Percentiles rank a stretch among this genome's conserved stretches.
Conservation (phyloP, 2,888 invertebrate species). For the Lordiphosa fenestrarum region DNA sequence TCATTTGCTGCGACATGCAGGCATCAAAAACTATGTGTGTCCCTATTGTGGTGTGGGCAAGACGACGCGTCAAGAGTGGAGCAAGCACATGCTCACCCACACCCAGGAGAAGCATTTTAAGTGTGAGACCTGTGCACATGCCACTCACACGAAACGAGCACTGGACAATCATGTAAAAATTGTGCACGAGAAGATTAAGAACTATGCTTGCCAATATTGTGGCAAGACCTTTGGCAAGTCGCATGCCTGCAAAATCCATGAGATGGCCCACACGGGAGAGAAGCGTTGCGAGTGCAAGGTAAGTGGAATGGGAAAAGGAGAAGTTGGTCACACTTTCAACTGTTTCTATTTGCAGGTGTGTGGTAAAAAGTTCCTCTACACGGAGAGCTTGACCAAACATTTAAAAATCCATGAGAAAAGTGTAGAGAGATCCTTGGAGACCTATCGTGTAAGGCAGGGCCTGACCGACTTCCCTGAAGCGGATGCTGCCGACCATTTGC, state of each 20-base stretch:
- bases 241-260: slow-evolving; percentile 77
- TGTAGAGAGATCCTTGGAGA: slow-evolving; percentile 72
- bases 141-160: slow-evolving; percentile 77
- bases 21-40: slow-evolving; percentile 78
- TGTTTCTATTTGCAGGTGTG: slow-evolving; percentile 40
- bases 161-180: slow-evolving; percentile 75
- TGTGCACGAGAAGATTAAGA: slow-evolving; percentile 73
- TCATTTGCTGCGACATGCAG: slow-evolving; percentile 77
- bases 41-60: slow-evolving; percentile 78
- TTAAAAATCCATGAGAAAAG: slow-evolving; percentile 76
- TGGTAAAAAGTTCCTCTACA: slow-evolving; percentile 75
- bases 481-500: slow-evolving; percentile 66
- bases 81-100: slow-evolving; percentile 76
- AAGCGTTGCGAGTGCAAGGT: slow-evolving; percentile 76
- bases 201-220: slow-evolving; percentile 76
- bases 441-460: slow-evolving; percentile 71
- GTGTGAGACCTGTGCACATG: slow-evolving; percentile 73
- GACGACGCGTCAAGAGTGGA: slow-evolving; percentile 78
- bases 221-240: slow-evolving; percentile 77
- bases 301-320: too few species aligned
- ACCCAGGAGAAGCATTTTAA: slow-evolving; percentile 78
- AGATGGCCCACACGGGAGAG: slow-evolving; percentile 77
- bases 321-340: too few species aligned
- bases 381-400: slow-evolving; percentile 76
- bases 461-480: slow-evolving; percentile 28